phyloP scores from a whole-genome alignment of 2,113 vertebrate genomes.

The Ciconia stormi region DNA sequence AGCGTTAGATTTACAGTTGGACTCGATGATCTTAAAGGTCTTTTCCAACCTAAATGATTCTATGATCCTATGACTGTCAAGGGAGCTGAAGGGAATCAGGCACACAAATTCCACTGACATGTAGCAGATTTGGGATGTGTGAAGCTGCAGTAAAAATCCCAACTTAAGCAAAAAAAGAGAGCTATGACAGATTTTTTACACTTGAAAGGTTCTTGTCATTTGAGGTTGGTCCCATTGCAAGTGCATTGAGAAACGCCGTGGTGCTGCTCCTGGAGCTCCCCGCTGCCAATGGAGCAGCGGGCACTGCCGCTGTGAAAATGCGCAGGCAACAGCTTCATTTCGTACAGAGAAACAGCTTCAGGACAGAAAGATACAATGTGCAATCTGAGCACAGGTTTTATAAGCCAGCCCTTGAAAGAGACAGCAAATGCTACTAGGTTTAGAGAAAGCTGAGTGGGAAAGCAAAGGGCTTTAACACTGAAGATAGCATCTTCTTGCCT shows the following conservation, averaged over 20 bases:
- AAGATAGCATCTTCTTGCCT: neutral
- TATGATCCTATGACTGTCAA: neutral
- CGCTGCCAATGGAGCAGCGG: accelerated
- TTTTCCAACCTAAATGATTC: neutral
- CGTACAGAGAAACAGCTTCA: neutral
- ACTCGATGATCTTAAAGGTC: neutral
- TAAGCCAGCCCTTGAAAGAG: neutral
- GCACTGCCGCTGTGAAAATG: neutral
- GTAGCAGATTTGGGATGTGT: neutral
- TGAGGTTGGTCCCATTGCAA: neutral
- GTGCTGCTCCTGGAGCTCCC: accelerated
- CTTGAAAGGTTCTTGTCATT: neutral
- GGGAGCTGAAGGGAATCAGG: neutral
- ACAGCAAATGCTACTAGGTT: neutral
- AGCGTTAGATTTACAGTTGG: neutral
- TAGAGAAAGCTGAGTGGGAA: neutral
- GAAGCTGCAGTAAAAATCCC: neutral
- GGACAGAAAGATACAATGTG: accelerated
- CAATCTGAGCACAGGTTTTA: neutral
- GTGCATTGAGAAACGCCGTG: neutral
- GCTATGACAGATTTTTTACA: accelerated
- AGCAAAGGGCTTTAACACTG: neutral
- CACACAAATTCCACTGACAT: neutral
- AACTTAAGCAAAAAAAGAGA: neutral
- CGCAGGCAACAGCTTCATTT: accelerated